phyloP scores from a whole-genome alignment of 2,113 vertebrate genomes.

The Epinephelus fuscoguttatus region DNA sequence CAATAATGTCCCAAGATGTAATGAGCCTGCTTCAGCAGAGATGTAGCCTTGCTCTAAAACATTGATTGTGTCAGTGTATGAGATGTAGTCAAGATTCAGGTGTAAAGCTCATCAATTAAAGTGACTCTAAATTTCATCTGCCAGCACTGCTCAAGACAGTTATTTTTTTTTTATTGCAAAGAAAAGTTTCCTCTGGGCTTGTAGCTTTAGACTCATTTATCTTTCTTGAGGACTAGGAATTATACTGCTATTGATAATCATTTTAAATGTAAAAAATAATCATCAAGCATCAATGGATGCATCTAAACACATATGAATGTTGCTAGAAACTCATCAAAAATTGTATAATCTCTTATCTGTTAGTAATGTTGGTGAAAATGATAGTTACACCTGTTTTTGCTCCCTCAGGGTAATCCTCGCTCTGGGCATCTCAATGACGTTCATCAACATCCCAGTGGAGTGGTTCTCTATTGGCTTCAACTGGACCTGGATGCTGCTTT shows the following conservation, averaged over 20 bases:
- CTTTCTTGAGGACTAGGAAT: not conserved
- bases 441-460: slow-evolving; percentile 98
- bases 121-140: not conserved
- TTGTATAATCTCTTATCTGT: not conserved
- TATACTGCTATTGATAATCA: not conserved
- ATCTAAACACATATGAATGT: not conserved
- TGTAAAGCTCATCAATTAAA: not conserved
- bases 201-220: not conserved
- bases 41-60: slow-evolving; percentile 8
- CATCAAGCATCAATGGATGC: not conserved
- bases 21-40: slow-evolving; percentile 14
- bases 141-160: not conserved
- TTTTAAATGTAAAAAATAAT: not conserved
- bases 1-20: slow-evolving; percentile 44
- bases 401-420: slow-evolving; percentile 93
- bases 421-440: slow-evolving; percentile 97
- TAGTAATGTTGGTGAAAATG: not conserved
- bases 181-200: not conserved
- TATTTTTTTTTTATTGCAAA: not conserved
- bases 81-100: not conserved
- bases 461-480: slow-evolving; percentile 98
- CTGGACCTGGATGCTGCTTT: slow-evolving; percentile 99
- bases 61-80: slow-evolving; percentile 8
- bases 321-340: not conserved
- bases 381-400: not conserved